Base-by-base conservation (phyloP, 2,888 invertebrate species). In the Lamellibrachia columna region DNA sequence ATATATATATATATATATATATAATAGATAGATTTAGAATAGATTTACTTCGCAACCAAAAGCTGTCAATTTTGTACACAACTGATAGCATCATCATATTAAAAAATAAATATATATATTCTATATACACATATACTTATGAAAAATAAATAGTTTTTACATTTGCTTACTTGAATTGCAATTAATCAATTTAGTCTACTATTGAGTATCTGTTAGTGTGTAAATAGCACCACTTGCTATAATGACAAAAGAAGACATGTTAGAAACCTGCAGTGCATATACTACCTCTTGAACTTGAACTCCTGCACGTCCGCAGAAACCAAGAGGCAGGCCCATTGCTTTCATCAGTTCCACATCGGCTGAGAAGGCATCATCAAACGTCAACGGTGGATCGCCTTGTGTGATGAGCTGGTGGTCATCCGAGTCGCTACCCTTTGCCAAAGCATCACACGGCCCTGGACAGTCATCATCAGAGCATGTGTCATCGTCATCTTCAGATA, bases 261-360 rank as follows among this genome's bases (percentile, higher is more conserved):
- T 40, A 40, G 40, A 40, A 40, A 40, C 40, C 40, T 40, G 40
- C 40, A 40, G 40, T 40, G 40, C 0, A 40, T 75, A 28, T 22
- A 28, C n/a, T 58, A 52, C 75, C 40, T n/a, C 90, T 40, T 55
- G 52, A 11, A n/a, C 90, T 8, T 90, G 9, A 92, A 22, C 55
- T 53, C 90, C 90, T 90, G 28, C 28, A 52, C n/a, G 28, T 92
- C 52, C 90, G 2, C 92, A 91, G 91, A 94, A 94, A 4, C 55
- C 75, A 7, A 93, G 75, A 1, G 94, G 94, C 28, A 94, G 92
- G 28, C 94, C 94, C 93, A 94, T 93, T 2, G 92, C 91, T 90
- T 92, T 93, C 94, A 94, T 94, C 92, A 92, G 58, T 55, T 92
- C 90, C 6, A 92, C 52, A 7, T 92, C 92, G n/a, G 92, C 93